Base-by-base conservation (phyloP, 2,797 vertebrate species). In the Sciurus carolinensis region DNA sequence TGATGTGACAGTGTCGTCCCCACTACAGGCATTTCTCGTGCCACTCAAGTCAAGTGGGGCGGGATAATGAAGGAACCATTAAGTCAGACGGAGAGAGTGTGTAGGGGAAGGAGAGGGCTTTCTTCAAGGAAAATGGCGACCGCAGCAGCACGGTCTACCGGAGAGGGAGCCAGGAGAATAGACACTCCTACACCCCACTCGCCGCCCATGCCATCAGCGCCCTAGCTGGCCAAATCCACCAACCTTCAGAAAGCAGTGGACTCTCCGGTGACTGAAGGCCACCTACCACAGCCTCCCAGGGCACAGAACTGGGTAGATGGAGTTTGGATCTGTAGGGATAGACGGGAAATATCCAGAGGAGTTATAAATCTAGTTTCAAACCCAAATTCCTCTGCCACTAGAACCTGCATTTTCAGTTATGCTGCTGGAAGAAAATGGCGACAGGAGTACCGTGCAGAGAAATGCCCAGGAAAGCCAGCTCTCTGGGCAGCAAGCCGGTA, bases 161-260 rank as follows among this genome's bases (percentile, higher is more conserved):
- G 42, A 20, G 30, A 80, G 47, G 14, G 24, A 80, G 66, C 28
- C 5, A 0, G 24, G 72, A 94, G 15, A 52, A 26, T 5, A 8
- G 2, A 17, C 7, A 52, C 10, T 26, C 30, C 5, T 18, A 18
- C 33, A 22, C 0, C 54, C 44, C 14, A 36, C 20, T 73, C 22
- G 18, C 39, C 2, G 17, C 30, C 54, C 54, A 57, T 3, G 20
- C 12, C 28, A 0, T 1, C 13, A 10, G 13, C 1, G 9, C 6
- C 62, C 26, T 6, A 4, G 36, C 14, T 14, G 69, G 62, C 59
- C 80, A 69, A 73, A 57, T 12, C 57, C 59, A 1, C 50, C 39
- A 62, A 33, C n/a, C 18, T 30, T 26, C n/a, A 11, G 42, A 86
- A 79, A 52, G 14, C 47, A 76, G 0, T 1, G 4, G 64, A 18